These are phyloP conservation scores for Ophion obscuratus DNA, from an alignment of 2,888 invertebrate genomes.

Conservation along the genomic window DNA sequence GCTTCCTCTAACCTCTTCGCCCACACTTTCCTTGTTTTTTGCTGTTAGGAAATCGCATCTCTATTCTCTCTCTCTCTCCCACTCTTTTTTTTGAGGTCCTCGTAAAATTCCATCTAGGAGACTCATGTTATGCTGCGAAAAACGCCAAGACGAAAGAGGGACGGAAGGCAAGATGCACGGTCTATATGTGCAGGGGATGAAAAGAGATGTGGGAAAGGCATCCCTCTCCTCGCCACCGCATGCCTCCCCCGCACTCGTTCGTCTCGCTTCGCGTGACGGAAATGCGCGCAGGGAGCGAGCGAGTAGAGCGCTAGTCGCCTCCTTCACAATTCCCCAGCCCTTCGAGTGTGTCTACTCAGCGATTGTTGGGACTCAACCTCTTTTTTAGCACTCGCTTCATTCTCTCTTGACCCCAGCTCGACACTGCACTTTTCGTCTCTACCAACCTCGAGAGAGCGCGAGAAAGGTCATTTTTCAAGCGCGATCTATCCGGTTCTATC, in stretches of 20 bases:
- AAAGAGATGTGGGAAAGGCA: conserved; percentile 25
- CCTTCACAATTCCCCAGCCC: conserved; percentile 29
- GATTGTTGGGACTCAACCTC: conserved; percentile 37
- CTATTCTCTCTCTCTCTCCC: conserved; percentile 4
- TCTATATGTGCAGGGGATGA: not conserved
- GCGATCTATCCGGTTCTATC: not conserved
- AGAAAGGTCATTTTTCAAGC: conserved; percentile 3
- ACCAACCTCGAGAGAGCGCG: not conserved
- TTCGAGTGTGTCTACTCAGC: conserved; percentile 51
- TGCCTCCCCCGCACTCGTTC: conserved; percentile 25
- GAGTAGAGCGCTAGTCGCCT: conserved; percentile 8
- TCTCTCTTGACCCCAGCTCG: conserved; percentile 26
- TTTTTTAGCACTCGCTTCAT: conserved; percentile 17
- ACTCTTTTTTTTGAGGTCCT: conserved; percentile 20
- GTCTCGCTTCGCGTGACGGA: conserved; percentile 39
- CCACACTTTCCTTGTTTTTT: not conserved
- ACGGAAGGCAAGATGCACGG: not conserved
- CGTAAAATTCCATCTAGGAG: conserved; percentile 45
- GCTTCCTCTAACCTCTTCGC: not conserved
- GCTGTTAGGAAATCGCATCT: conserved; percentile 39
- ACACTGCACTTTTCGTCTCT: conserved; percentile 9
- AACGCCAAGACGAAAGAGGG: not conserved
- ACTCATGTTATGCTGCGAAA: conserved; percentile 17
- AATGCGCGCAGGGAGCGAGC: conserved; percentile 18
- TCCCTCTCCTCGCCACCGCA: conserved; percentile 1